Base-by-base conservation (phyloP, 2,888 invertebrate genomes). In the Aphrophora alni region DNA sequence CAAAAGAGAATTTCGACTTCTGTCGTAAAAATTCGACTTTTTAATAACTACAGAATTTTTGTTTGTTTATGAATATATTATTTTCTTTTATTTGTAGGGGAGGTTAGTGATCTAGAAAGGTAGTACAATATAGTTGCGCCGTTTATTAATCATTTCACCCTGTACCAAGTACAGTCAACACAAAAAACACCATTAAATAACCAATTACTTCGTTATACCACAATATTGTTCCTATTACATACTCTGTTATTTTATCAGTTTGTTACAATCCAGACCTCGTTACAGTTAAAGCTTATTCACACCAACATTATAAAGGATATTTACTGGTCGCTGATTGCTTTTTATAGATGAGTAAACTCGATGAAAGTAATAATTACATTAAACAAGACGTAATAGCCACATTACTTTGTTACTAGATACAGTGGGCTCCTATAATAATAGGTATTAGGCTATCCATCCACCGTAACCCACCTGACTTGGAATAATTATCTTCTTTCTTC, bases 351-450 rank as follows among this genome's bases (percentile, higher is more conserved):
- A 59, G 59, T 59, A 59, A 59, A 59, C 59, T 21, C 59, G 21
- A 21, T 59, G 59, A 59, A 21, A 21, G 59, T 21, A 59, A 59
- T 59, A 59, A 59, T 59, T 59, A 59, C 59, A 5, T 59, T 59
- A 59, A 59, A 59, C 59, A 59, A 59, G 59, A 59, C 21, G 21
- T 59, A 59, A 59, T 59, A 14, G 59, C 59, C 59, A 59, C 21
- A 59, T 59, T 59, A 59, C 59, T 59, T 59, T 59, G 59, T 59
- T 59, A 59, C 59, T 21, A 59, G 59, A 59, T 59, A 59, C 59
- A 21, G 59, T 59, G 59, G 59, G 59, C n/a, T 59, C 21, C 21
- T 59, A 59, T 59, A 59, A 59, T 59, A n/a, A 59, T 59, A 59
- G 59, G 59, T 21, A 59, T 59, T 59, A 59, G 21, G 59, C 59